These are phyloP conservation scores for Styela clava DNA, from an alignment of 23 tunicate species.

Conservation along the genomic window DNA sequence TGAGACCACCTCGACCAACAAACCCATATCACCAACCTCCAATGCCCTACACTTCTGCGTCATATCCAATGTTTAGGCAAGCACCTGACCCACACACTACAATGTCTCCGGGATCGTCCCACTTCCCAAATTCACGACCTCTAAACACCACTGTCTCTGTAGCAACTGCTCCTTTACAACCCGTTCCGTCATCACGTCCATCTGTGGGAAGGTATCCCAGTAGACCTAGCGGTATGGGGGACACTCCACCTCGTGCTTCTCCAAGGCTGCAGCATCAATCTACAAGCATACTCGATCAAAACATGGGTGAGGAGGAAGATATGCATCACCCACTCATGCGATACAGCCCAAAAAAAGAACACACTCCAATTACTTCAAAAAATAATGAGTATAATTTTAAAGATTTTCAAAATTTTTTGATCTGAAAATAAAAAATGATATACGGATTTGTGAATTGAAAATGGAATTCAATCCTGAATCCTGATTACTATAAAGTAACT, in stretches of 20 bases:
- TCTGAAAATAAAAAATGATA: no score
- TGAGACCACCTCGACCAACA: not conserved
- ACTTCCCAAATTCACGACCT: not conserved
- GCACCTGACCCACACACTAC: not conserved
- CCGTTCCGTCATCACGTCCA: not conserved
- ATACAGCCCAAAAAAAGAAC: conserved; percentile 47
- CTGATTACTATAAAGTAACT: no score
- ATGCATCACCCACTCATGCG: conserved; percentile 67
- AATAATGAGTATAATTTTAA: not conserved
- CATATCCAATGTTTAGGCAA: not conserved
- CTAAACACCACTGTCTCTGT: not conserved
- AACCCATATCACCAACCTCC: not conserved
- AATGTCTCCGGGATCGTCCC: not conserved
- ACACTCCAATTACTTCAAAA: not conserved
- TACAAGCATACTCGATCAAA: conserved; percentile 54
- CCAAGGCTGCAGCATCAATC: conserved; percentile 31
- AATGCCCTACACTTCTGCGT: not conserved
- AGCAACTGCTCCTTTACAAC: not conserved
- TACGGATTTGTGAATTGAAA: no score
- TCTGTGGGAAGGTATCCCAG: not conserved
- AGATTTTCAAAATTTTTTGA: not conserved
- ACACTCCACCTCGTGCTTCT: not conserved
- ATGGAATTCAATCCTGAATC: no score
- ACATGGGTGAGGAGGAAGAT: conserved; percentile 92
- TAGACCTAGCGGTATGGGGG: not conserved